phyloP scores from a whole-genome alignment of 1,140 invertebrate species.

The Spodoptera litura region DNA sequence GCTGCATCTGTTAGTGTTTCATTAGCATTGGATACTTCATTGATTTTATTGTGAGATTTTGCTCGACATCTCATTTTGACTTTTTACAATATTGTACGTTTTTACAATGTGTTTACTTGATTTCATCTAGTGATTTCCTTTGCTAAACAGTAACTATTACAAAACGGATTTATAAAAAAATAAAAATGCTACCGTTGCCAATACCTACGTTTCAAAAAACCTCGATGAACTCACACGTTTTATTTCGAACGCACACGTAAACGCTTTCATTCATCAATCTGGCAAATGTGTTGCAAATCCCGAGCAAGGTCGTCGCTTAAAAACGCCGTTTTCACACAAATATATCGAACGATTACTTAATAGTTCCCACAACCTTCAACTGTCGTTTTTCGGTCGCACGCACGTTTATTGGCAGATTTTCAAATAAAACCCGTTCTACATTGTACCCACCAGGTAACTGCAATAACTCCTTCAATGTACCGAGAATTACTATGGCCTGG shows the following conservation, averaged over 20 bases:
- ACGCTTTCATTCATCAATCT: slow-evolving; percentile 40
- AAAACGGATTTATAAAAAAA: slow-evolving; percentile 6
- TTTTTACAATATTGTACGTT: background rate
- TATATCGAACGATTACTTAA: slow-evolving; percentile 46
- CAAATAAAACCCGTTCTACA: slow-evolving; percentile 47
- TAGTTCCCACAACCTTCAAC: slow-evolving; percentile 45
- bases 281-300: slow-evolving; percentile 33
- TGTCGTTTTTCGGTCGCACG: slow-evolving; percentile 46
- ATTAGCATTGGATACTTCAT: slow-evolving; percentile 37
- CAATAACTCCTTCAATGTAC: slow-evolving; percentile 17
- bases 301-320: slow-evolving; percentile 35
- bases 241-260: slow-evolving; percentile 33
- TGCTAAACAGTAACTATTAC: background rate
- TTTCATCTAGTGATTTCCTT: background rate
- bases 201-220: slow-evolving; percentile 24
- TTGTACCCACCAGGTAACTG: slow-evolving; percentile 4
- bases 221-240: slow-evolving; percentile 31
- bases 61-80: background rate
- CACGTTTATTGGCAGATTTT: slow-evolving; percentile 49
- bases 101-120: background rate
- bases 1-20: slow-evolving; percentile 17
- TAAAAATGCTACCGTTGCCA: slow-evolving; percentile 1
- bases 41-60: slow-evolving; percentile 5
- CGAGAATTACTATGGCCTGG: slow-evolving; percentile 14
- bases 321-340: slow-evolving; percentile 26